Evolutionary conservation across 2,888 invertebrate species (phyloP).

Genomic region (Pristionchus maxplancki): DNA sequence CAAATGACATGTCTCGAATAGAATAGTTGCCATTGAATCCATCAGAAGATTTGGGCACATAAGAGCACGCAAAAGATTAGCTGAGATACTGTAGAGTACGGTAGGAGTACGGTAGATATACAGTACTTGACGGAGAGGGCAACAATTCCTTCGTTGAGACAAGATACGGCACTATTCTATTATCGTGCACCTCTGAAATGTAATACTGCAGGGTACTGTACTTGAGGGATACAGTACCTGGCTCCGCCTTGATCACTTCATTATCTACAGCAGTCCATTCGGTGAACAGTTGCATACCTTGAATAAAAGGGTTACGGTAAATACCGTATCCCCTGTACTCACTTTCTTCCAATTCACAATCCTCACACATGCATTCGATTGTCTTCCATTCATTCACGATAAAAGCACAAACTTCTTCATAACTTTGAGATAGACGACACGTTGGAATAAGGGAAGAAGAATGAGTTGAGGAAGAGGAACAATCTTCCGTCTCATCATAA

Average conservation of each 20-base stretch:
- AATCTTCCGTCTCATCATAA: too few species aligned
- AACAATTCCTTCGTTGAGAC: not conserved
- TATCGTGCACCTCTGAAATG: not conserved
- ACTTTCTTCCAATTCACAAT: too few species aligned
- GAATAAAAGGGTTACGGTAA: not conserved
- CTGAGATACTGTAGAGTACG: slow-evolving; percentile 6
- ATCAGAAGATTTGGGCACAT: not conserved
- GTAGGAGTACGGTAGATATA: not conserved
- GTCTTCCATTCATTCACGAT: too few species aligned
- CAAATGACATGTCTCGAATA: slow-evolving; percentile 12
- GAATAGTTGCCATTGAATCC: slow-evolving; percentile 4
- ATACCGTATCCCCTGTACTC: too few species aligned
- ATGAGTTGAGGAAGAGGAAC: too few species aligned
- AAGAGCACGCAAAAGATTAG: not conserved
- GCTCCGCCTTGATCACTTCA: not conserved
- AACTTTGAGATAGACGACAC: too few species aligned
- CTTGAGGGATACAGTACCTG: not conserved
- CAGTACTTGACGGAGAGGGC: slow-evolving; percentile 4
- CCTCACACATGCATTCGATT: too few species aligned
- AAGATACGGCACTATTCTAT: not conserved
- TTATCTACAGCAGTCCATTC: not conserved
- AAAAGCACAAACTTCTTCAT: too few species aligned
- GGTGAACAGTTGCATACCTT: not conserved
- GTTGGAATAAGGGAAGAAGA: too few species aligned
- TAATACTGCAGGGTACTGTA: not conserved